A percentile compares a stretch with the other conserved stretches of the same genome.
These are phyloP conservation scores for Eustalomyia histrio DNA, from an alignment of 2,888 invertebrate genomes.

Conservation along the genomic window DNA sequence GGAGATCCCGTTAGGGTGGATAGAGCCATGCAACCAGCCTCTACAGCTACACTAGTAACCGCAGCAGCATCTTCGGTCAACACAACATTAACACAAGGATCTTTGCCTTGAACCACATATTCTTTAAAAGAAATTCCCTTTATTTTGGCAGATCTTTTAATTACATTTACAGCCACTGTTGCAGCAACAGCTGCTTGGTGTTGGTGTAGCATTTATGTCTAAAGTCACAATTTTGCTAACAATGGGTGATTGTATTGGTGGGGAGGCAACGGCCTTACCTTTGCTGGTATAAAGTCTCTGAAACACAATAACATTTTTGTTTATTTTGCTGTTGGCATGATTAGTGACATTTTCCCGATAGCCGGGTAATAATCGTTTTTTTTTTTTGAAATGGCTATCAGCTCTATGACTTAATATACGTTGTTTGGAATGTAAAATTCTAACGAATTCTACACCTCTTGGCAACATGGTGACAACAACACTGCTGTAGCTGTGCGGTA, in stretches of 20 bases:
- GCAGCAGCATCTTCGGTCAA: constrained; percentile 98
- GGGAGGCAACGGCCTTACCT: constrained; percentile 50
- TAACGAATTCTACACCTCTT: constrained; percentile 60
- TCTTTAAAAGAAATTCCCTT: constrained; percentile 89
- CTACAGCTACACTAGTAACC: constrained; percentile 92
- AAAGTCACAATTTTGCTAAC: constrained; percentile 7
- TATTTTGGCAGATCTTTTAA: constrained; percentile 89
- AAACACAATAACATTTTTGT: no score
- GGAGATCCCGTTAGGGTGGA: constrained; percentile 89
- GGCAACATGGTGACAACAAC: constrained; percentile 64
- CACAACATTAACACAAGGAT: constrained; percentile 98
- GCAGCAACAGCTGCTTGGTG: constrained; percentile 28
- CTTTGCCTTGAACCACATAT: constrained; percentile 93
- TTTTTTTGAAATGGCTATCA: constrained; percentile 44
- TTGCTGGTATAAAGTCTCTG: constrained; percentile 49
- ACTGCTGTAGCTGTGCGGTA: no score
- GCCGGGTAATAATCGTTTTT: no score
- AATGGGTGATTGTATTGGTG: constrained; percentile 19
- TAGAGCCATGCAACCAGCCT: constrained; percentile 91
- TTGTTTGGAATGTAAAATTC: constrained; percentile 60
- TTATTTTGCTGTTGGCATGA: no score
- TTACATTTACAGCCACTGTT: constrained; percentile 89
- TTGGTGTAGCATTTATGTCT: constrained; percentile 16
- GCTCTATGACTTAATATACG: constrained; percentile 52
- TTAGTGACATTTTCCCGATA: no score